Percentiles rank a stretch among this genome's conserved stretches.
These are phyloP conservation scores for Loris lydekkerianus DNA, from an alignment of 2,797 vertebrate species.

Conservation along the genomic window DNA sequence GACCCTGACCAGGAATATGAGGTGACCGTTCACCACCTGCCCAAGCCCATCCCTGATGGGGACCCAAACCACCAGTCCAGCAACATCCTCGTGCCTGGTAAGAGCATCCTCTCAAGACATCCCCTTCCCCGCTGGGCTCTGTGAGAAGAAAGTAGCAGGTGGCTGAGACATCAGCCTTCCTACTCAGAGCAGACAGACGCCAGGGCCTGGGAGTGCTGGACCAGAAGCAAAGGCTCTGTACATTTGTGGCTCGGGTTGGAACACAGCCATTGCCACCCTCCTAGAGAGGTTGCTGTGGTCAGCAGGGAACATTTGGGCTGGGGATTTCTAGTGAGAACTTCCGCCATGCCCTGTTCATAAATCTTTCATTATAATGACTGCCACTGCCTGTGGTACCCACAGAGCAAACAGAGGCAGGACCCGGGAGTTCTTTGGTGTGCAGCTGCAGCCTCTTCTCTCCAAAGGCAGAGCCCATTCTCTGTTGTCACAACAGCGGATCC, in stretches of 20 bases:
- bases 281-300: rapidly evolving
- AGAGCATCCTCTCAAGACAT: slow-evolving; percentile 37
- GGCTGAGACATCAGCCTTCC: background rate
- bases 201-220: too few relatives aligned
- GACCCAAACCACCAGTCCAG: slow-evolving; percentile 87
- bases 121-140: background rate
- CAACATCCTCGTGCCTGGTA: slow-evolving; percentile 86
- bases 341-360: background rate
- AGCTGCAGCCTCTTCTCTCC: background rate
- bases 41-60: slow-evolving; percentile 84
- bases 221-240: background rate
- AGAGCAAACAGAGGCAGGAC: background rate
- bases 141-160: background rate
- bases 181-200: too few relatives aligned
- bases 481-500: background rate
- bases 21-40: slow-evolving; percentile 90
- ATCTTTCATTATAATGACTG: background rate
- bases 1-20: slow-evolving; percentile 88
- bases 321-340: background rate
- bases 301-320: background rate
- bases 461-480: background rate
- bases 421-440: background rate
- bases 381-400: background rate
- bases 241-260: background rate
- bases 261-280: rapidly evolving